These are phyloP conservation scores for Halcyon smyrnensis DNA, from an alignment of 2,797 vertebrate species.

Conservation along the genomic window DNA sequence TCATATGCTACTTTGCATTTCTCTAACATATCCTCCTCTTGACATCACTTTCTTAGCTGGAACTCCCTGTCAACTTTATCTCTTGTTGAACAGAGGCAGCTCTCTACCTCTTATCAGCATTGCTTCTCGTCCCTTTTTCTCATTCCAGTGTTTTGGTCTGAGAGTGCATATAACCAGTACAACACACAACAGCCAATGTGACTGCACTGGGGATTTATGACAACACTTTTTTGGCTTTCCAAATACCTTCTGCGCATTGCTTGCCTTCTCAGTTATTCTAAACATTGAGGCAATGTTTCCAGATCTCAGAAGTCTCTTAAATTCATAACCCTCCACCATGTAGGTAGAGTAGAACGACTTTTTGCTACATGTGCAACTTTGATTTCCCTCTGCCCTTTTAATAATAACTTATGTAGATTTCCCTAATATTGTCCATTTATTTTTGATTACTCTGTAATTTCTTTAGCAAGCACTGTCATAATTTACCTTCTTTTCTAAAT, in stretches of 20 bases:
- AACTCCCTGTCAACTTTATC: not conserved
- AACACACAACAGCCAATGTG: not conserved
- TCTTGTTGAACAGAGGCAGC: not conserved
- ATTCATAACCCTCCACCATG: not conserved
- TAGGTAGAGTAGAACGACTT: not conserved
- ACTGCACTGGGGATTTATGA: not conserved
- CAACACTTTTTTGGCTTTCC: not conserved
- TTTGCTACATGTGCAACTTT: not conserved
- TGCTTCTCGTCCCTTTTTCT: not conserved
- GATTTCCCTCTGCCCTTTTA: not conserved
- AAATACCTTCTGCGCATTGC: not conserved
- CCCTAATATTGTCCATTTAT: not conserved
- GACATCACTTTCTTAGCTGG: not conserved
- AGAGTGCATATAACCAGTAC: rapidly evolving
- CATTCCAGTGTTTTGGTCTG: not conserved
- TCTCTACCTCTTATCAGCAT: not conserved
- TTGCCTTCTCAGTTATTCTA: not conserved
- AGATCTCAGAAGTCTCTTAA: not conserved
- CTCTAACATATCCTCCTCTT: not conserved
- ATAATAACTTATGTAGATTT: not conserved
- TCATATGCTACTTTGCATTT: not conserved
- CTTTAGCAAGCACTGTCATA: not conserved
- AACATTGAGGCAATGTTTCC: not conserved
- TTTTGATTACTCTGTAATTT: not conserved
- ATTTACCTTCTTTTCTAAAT: not conserved